Evolutionary conservation across 2,888 invertebrate genomes (phyloP).

Genomic region (Meandrusa payeni): DNA sequence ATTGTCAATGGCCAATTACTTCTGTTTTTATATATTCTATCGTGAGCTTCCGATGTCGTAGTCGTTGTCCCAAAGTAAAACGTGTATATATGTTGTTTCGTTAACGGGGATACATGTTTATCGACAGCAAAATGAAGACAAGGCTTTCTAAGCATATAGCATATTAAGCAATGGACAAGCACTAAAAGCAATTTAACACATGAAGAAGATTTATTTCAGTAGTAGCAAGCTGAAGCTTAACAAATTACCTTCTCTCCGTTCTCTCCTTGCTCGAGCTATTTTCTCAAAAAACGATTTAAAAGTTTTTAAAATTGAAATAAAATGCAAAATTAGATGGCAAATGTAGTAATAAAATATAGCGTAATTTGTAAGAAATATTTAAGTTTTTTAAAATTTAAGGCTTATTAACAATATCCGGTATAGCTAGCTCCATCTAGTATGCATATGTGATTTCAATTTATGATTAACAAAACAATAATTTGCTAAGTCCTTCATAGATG

Average conservation of each 20-base stretch:
- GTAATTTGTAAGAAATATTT: slow-evolving; percentile 14
- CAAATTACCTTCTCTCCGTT: no score
- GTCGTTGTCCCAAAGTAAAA: slow-evolving; percentile 51
- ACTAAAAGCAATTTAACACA: no score
- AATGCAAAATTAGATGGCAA: slow-evolving; percentile 2
- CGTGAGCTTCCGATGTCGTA: no score
- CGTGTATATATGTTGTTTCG: slow-evolving; percentile 69
- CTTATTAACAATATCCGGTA: slow-evolving; percentile 33
- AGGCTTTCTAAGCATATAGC: no score
- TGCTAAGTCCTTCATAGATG: background rate
- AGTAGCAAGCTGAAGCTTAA: slow-evolving; percentile 57
- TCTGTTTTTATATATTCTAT: slow-evolving; percentile 39
- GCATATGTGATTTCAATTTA: background rate
- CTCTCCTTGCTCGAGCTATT: slow-evolving; percentile 29
- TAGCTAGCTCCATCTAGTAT: slow-evolving; percentile 34
- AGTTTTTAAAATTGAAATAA: slow-evolving; percentile 10
- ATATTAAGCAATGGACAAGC: no score
- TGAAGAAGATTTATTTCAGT: slow-evolving; percentile 73
- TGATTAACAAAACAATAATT: no score
- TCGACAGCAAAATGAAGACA: no score
- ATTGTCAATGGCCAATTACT: slow-evolving; percentile 32
- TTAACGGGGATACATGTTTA: no score
- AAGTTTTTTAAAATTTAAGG: slow-evolving; percentile 11
- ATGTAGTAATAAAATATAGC: no score
- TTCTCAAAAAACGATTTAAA: no score